phyloP scores from a whole-genome alignment of 2,888 invertebrate species.

The Archips crataeganus region DNA sequence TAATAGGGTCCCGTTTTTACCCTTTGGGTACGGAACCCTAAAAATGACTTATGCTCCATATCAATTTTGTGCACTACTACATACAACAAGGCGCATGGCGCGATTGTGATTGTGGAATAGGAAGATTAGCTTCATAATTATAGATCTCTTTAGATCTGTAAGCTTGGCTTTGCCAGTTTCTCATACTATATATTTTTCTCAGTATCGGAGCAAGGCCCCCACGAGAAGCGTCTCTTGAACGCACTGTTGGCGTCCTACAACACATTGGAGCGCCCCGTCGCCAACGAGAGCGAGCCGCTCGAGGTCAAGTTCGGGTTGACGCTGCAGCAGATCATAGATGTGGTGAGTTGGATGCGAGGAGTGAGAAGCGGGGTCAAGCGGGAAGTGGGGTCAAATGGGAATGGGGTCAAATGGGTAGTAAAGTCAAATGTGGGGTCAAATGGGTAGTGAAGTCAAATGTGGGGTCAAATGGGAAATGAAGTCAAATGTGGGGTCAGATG shows the following conservation, averaged over 20 bases:
- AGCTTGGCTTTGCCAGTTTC: neutral
- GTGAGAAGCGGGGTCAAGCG: neutral
- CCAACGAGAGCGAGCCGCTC: conserved; percentile 95
- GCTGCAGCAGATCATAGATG: conserved; percentile 96
- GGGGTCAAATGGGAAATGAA: neutral
- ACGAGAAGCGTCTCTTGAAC: conserved; percentile 95
- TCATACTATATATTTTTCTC: conserved; percentile 62
- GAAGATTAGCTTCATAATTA: no score
- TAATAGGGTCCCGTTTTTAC: no score
- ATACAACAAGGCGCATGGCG: no score
- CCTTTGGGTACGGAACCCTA: no score
- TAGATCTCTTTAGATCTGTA: no score
- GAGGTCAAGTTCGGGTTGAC: conserved; percentile 97
- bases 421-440: neutral
- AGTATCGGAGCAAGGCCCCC: conserved; percentile 96
- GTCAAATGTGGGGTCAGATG: neutral
- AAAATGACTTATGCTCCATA: no score
- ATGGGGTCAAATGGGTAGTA: neutral
- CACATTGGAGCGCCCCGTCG: conserved; percentile 95
- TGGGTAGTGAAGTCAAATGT: neutral
- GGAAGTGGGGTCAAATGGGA: neutral
- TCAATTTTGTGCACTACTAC: no score
- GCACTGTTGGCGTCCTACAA: conserved; percentile 93
- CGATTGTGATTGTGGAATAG: no score
- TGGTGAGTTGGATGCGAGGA: conserved; percentile 88